These are phyloP conservation scores for Sinocyclocheilus anshuiensis DNA, from an alignment of 2,113 vertebrate species.

Conservation along the genomic window DNA sequence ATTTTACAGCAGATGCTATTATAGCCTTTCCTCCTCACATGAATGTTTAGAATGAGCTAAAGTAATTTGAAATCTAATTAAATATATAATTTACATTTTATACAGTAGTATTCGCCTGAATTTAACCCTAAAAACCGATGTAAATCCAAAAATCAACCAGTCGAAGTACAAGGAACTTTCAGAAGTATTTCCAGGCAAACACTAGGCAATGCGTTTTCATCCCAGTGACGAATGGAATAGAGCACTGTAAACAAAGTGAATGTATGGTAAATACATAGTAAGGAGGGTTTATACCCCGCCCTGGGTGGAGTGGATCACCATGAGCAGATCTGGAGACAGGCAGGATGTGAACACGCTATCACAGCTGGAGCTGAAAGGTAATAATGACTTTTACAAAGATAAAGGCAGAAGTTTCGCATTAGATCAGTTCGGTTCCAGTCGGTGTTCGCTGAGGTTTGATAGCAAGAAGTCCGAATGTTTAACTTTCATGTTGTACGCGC, in stretches of 20 bases:
- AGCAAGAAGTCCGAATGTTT: not conserved
- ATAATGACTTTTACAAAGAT: not conserved
- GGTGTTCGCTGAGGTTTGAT: not conserved
- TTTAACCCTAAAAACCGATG: too few species aligned
- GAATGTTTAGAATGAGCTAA: too few species aligned
- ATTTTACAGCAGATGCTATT: not conserved
- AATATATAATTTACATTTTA: too few species aligned
- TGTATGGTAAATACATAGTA: not conserved
- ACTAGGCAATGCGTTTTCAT: not conserved
- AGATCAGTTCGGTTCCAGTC: not conserved
- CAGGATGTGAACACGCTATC: conserved; percentile 1
- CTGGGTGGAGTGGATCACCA: conserved; percentile 4
- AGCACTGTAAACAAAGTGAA: not conserved
- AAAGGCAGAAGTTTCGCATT: not conserved
- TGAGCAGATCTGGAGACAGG: conserved; percentile 7
- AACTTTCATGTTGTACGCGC: not conserved
- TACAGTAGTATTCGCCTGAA: too few species aligned
- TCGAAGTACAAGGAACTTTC: not conserved
- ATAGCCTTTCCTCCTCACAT: too few species aligned
- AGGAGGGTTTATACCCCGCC: not conserved
- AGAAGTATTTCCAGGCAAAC: not conserved
- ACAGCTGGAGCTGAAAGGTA: conserved; percentile 12
- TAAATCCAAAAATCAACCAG: not conserved
- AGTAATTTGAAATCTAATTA: too few species aligned
- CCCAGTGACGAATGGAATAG: not conserved